Conservation (phyloP, 1,140 invertebrate species). For the Colletes latitarsis region DNA sequence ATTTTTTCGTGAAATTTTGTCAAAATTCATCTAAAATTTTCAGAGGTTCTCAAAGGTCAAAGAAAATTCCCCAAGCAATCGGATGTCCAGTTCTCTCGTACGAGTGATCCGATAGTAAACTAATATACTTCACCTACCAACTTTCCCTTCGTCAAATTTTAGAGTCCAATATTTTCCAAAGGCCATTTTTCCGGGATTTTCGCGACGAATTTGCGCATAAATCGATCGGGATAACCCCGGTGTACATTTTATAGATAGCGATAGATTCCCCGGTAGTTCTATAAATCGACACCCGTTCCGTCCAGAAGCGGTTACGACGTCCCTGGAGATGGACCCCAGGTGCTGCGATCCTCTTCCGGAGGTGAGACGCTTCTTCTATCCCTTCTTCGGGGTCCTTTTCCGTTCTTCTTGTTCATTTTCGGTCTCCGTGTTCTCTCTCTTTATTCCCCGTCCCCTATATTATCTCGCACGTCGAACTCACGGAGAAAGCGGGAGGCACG, state of each 20-base stretch:
- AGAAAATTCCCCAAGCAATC: too few species aligned
- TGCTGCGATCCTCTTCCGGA: slow-evolving; percentile 42
- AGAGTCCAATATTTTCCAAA: too few species aligned
- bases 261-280: slow-evolving; percentile 22
- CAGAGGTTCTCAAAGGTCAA: too few species aligned
- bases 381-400: slow-evolving; percentile 7
- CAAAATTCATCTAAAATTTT: too few species aligned
- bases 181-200: background rate
- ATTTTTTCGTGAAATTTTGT: too few species aligned
- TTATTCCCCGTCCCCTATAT: slow-evolving; percentile 42
- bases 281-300: slow-evolving; percentile 49
- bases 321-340: slow-evolving; percentile 53
- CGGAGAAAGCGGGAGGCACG: slow-evolving; percentile 25
- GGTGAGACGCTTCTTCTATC: background rate
- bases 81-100: too few species aligned
- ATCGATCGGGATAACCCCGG: background rate
- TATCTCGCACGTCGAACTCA: slow-evolving; percentile 56
- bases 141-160: too few species aligned
- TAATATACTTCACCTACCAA: too few species aligned
- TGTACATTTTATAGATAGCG: background rate
- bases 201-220: background rate
- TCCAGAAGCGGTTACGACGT: slow-evolving; percentile 19
- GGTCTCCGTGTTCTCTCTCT: background rate
- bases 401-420: background rate
- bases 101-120: too few species aligned